Evolutionary conservation across 2,113 vertebrate species (phyloP).

Genomic region (Gymnogyps californianus): DNA sequence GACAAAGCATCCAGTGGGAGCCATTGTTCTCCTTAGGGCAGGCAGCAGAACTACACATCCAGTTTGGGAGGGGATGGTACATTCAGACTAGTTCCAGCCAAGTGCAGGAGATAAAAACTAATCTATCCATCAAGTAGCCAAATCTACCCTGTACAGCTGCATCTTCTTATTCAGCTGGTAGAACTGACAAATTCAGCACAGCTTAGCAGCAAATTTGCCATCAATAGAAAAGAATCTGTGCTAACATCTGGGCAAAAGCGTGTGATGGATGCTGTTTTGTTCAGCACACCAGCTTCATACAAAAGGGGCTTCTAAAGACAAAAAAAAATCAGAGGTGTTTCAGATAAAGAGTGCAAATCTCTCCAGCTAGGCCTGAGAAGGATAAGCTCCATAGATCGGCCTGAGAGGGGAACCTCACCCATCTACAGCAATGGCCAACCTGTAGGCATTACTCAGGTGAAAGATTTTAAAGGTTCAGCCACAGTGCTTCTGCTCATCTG

Average conservation of each 20-base stretch:
- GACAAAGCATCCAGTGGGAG: constrained; percentile 24
- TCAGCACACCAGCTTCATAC: neutral
- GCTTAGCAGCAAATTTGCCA: neutral
- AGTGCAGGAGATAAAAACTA: constrained; percentile 6
- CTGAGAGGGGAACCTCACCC: neutral
- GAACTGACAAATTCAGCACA: neutral
- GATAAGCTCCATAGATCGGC: neutral
- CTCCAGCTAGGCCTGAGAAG: neutral
- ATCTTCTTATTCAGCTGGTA: neutral
- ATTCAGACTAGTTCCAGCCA: constrained; percentile 6
- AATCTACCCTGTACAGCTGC: neutral
- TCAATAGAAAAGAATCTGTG: neutral
- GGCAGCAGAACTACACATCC: neutral
- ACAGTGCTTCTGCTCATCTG: neutral
- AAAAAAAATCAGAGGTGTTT: rapidly evolving
- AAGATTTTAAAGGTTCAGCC: neutral
- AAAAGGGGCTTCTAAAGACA: neutral
- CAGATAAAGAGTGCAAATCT: neutral
- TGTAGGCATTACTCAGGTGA: neutral
- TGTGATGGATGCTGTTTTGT: neutral
- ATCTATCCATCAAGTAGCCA: neutral
- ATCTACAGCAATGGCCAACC: neutral
- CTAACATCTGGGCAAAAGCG: neutral
- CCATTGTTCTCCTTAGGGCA: constrained; percentile 49
- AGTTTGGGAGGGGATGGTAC: neutral